These are phyloP conservation scores for Armadillidium nasatum DNA, from an alignment of 1,140 invertebrate species.

Conservation along the genomic window DNA sequence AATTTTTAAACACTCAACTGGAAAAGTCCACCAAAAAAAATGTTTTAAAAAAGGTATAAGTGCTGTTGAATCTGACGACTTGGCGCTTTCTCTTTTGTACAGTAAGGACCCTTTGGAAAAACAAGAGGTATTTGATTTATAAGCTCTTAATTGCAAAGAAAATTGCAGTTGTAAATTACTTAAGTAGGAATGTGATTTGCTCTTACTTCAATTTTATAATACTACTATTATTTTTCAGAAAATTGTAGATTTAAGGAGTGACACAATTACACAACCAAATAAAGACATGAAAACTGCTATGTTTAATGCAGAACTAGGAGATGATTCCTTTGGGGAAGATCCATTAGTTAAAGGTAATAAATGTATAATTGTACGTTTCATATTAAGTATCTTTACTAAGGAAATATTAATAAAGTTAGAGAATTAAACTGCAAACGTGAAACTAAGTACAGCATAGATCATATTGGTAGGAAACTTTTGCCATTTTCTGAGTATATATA, in stretches of 20 bases:
- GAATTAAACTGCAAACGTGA: too few species aligned
- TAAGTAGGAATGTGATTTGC: too few species aligned
- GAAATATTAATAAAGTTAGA: too few species aligned
- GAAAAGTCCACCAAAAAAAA: not conserved
- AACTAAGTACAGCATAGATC: too few species aligned
- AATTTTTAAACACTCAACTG: not conserved
- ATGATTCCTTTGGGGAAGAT: constrained; percentile 90
- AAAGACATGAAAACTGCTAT: constrained; percentile 79
- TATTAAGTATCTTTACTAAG: too few species aligned
- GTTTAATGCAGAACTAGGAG: constrained; percentile 77
- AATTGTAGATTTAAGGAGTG: constrained; percentile 63
- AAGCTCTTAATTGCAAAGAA: too few species aligned
- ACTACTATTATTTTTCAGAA: not conserved
- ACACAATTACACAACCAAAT: constrained; percentile 71
- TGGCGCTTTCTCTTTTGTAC: not conserved
- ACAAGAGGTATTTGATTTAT: not conserved
- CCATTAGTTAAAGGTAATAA: constrained; percentile 69
- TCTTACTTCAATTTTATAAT: too few species aligned
- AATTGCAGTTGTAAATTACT: too few species aligned
- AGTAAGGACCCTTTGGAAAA: not conserved
- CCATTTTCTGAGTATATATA: too few species aligned
- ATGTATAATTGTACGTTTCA: too few species aligned
- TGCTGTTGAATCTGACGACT: not conserved
- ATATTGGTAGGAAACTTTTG: too few species aligned
- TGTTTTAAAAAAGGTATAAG: not conserved